Evolutionary conservation across 2,888 invertebrate species (phyloP).

Genomic region (Gastracanthus pulcherrimus): DNA sequence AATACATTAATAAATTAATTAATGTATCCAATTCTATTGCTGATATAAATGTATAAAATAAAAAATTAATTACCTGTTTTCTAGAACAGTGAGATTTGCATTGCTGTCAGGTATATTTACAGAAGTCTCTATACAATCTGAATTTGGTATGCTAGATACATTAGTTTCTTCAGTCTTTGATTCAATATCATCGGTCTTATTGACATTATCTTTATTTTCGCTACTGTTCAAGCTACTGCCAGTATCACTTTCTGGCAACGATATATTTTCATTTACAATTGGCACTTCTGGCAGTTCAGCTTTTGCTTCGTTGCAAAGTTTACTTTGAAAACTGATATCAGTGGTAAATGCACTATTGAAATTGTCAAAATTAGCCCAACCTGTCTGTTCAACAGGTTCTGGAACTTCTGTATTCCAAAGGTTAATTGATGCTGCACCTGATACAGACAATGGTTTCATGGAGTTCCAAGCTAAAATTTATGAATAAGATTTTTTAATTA

Average conservation of each 20-base stretch:
- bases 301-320: slow-evolving; percentile 27
- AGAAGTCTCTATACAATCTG: slow-evolving; percentile 58
- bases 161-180: slow-evolving; percentile 55
- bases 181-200: slow-evolving; percentile 23
- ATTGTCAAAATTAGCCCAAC: slow-evolving; percentile 74
- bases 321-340: slow-evolving; percentile 26
- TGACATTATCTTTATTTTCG: slow-evolving; percentile 35
- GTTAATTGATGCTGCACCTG: slow-evolving; percentile 65
- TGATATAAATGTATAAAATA: too few relatives aligned
- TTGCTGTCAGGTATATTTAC: slow-evolving; percentile 65
- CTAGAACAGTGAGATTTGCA: slow-evolving; percentile 66
- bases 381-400: slow-evolving; percentile 69
- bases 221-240: slow-evolving; percentile 16
- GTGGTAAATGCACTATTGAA: slow-evolving; percentile 35
- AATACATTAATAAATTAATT: background rate
- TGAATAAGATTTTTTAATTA: background rate
- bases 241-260: slow-evolving; percentile 35
- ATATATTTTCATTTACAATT: slow-evolving; percentile 51
- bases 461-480: slow-evolving; percentile 68
- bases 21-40: too few relatives aligned
- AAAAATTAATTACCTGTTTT: slow-evolving; percentile 66
- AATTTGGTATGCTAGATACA: slow-evolving; percentile 57
- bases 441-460: slow-evolving; percentile 61
- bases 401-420: slow-evolving; percentile 69
- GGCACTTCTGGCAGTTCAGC: slow-evolving; percentile 38